Percentiles rank a stretch among this genome's conserved stretches.
Evolutionary conservation across 1,140 invertebrate genomes (phyloP).

Genomic region (Caenorhabditis inopinata): DNA sequence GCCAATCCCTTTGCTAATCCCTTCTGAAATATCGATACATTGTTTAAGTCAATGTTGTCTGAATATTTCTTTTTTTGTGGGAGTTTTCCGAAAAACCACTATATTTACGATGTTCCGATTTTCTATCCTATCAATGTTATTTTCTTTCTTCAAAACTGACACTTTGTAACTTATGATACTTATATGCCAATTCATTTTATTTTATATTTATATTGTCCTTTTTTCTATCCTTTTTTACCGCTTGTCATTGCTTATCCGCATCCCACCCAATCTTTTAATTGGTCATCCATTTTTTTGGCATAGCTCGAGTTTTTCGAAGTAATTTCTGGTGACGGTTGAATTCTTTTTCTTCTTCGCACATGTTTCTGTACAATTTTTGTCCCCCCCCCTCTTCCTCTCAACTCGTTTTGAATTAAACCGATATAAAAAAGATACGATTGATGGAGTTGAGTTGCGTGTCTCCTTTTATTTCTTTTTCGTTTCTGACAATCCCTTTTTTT

Average conservation of each 20-base stretch:
- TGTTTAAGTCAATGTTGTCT: too few species aligned
- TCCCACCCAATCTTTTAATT: not conserved
- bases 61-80: too few species aligned
- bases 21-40: not conserved
- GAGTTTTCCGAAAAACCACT: too few species aligned
- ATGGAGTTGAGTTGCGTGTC: too few species aligned
- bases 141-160: too few species aligned
- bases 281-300: not conserved
- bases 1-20: slow-evolving; percentile 42
- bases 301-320: not conserved
- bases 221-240: too few species aligned
- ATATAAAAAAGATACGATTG: not conserved
- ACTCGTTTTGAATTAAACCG: not conserved
- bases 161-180: not conserved
- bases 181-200: not conserved
- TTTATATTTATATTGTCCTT: not conserved
- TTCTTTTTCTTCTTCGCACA: not conserved
- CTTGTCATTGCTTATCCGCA: not conserved
- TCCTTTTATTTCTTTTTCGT: not conserved
- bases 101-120: too few species aligned
- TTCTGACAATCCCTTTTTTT: not conserved
- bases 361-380: slow-evolving; percentile 14
- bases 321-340: slow-evolving; percentile 22
- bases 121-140: too few species aligned
- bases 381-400: too few species aligned